Percentiles rank a stretch among this genome's conserved stretches.
phyloP scores from a whole-genome alignment of 2,888 invertebrate species.

The Agonopterix alstromeriana region DNA sequence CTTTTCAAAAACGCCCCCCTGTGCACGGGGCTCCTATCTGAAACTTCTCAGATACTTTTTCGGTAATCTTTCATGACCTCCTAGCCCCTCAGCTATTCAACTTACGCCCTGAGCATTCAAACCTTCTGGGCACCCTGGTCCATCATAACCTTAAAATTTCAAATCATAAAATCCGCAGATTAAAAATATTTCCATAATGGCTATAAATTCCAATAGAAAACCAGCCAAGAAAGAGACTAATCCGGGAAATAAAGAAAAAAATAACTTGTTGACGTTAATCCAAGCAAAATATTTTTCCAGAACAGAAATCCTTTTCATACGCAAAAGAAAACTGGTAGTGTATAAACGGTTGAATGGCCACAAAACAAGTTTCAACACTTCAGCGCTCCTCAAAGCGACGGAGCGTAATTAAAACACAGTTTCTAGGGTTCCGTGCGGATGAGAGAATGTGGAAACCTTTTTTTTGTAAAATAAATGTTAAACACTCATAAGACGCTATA shows the following conservation, averaged over 20 bases:
- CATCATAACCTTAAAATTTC: too few relatives aligned
- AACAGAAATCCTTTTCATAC: background rate
- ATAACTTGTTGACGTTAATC: background rate
- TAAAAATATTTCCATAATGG: background rate
- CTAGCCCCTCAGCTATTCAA: too few relatives aligned
- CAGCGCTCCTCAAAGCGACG: constrained; percentile 29
- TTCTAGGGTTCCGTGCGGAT: constrained; percentile 13
- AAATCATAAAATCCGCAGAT: too few relatives aligned
- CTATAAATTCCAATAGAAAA: background rate
- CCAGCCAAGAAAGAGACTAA: background rate
- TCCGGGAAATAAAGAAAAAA: background rate
- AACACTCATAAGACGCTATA: too few relatives aligned
- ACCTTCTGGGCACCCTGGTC: too few relatives aligned
- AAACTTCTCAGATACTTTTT: too few relatives aligned
- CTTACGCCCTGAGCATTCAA: too few relatives aligned
- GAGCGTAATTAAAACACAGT: constrained; percentile 47
- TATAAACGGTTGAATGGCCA: constrained; percentile 9
- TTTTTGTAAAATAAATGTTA: too few relatives aligned
- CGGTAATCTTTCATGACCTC: too few relatives aligned
- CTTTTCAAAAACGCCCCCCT: too few relatives aligned
- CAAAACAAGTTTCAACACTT: constrained; percentile 19
- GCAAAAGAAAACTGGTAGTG: background rate
- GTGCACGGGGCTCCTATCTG: too few relatives aligned
- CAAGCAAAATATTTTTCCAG: background rate
- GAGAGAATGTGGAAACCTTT: too few relatives aligned